Percentiles rank a stretch among this genome's conserved stretches.
Evolutionary conservation across 2,113 vertebrate species (phyloP).

Genomic region (Burhinus oedicnemus): DNA sequence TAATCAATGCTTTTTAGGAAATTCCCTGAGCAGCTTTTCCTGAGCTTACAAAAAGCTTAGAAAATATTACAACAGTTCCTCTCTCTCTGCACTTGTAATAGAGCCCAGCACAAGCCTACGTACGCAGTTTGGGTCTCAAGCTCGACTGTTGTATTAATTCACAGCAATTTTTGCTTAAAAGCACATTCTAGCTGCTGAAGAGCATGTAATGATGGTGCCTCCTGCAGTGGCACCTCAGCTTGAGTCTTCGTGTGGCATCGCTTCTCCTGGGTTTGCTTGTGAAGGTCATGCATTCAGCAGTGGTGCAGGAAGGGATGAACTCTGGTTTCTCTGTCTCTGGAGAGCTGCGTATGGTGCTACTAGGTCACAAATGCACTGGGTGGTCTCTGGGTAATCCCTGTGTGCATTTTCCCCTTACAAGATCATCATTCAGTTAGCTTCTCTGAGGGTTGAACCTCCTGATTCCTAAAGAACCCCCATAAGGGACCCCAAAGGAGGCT

Average conservation of each 20-base stretch:
- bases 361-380: background rate
- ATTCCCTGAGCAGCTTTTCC: background rate
- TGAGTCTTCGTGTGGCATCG: fast-evolving
- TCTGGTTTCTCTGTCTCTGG: background rate
- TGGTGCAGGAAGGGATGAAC: background rate
- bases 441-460: background rate
- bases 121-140: background rate
- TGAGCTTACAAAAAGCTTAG: background rate
- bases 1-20: background rate
- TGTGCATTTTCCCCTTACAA: background rate
- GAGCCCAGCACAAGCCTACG: background rate
- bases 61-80: background rate
- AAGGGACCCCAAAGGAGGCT: background rate
- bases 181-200: background rate
- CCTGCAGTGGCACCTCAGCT: background rate
- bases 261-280: background rate
- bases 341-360: background rate
- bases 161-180: background rate
- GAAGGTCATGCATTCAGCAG: background rate
- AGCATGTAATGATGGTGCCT: background rate
- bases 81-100: background rate
- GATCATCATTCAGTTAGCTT: background rate
- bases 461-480: background rate
- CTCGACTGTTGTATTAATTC: background rate
- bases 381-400: background rate